Evolutionary conservation across 2,113 vertebrate genomes (phyloP).

Genomic region (Pluvialis apricaria): DNA sequence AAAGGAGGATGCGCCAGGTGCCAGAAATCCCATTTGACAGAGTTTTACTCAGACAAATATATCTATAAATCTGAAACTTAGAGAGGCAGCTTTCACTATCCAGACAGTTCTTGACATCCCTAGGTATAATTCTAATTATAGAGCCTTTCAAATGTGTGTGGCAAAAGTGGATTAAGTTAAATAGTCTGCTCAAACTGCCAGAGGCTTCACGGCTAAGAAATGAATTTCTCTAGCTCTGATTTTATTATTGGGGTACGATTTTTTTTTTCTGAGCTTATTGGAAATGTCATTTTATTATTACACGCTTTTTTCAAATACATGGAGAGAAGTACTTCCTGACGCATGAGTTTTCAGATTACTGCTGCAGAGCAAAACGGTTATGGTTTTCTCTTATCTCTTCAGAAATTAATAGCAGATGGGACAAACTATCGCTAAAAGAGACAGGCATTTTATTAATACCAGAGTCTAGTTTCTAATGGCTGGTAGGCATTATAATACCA

Average conservation of each 20-base stretch:
- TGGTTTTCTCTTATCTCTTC: constrained; percentile 33
- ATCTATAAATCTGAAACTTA: background rate
- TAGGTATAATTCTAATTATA: constrained; percentile 50
- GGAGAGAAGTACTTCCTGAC: constrained; percentile 13
- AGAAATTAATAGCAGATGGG: constrained; percentile 56
- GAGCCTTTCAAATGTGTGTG: background rate
- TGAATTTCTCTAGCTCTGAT: constrained; percentile 26
- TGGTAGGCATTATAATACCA: background rate
- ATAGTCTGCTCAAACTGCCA: constrained; percentile 49
- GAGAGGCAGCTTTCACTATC: background rate
- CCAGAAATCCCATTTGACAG: background rate
- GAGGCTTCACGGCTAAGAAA: constrained; percentile 27
- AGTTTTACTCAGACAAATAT: background rate
- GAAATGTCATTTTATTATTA: constrained; percentile 58
- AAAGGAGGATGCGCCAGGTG: background rate
- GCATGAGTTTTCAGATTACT: constrained; percentile 2
- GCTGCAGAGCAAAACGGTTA: constrained; percentile 30
- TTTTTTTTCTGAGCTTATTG: background rate
- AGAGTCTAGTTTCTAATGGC: constrained; percentile 9
- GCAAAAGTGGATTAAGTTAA: constrained; percentile 64
- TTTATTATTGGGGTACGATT: constrained; percentile 34
- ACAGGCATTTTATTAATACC: constrained; percentile 44
- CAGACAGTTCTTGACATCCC: constrained; percentile 6
- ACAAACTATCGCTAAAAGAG: constrained; percentile 12
- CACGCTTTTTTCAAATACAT: background rate